Conservation (phyloP, 2,888 invertebrate genomes). For the Harmothoe impar region DNA sequence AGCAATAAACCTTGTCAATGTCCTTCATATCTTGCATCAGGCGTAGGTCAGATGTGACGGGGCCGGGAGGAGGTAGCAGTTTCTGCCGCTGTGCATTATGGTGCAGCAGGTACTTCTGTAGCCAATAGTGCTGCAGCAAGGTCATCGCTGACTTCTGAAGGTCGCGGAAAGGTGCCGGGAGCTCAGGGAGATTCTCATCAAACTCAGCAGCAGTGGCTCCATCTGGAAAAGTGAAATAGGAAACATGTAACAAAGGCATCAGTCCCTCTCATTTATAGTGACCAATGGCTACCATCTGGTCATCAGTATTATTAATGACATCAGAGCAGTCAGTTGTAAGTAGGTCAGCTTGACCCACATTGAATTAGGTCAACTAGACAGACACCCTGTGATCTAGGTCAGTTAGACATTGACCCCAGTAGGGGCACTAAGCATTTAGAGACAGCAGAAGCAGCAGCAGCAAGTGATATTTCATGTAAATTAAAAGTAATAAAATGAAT, state of each 20-base stretch:
- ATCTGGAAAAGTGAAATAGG: neutral
- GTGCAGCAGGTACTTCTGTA: conserved; percentile 61
- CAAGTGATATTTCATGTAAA: no score
- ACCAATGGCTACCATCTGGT: no score
- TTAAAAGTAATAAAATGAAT: no score
- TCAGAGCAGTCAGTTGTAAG: no score
- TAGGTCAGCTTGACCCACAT: no score
- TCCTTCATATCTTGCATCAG: conserved; percentile 32
- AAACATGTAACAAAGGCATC: neutral
- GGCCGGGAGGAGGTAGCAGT: neutral
- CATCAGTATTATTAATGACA: no score
- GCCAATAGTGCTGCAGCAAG: conserved; percentile 61
- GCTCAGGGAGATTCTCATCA: neutral
- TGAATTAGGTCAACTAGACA: no score
- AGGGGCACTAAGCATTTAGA: no score
- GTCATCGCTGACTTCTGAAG: conserved; percentile 51
- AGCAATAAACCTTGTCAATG: conserved; percentile 53
- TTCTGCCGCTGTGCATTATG: neutral
- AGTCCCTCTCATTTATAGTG: no score
- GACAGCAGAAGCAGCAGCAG: no score
- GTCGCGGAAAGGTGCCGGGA: neutral
- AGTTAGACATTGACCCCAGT: no score
- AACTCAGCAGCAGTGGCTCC: neutral
- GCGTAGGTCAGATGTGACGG: neutral
- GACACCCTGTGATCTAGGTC: no score